Evolutionary conservation across 1,140 invertebrate species (phyloP).

Genomic region (Bombus terrestris): DNA sequence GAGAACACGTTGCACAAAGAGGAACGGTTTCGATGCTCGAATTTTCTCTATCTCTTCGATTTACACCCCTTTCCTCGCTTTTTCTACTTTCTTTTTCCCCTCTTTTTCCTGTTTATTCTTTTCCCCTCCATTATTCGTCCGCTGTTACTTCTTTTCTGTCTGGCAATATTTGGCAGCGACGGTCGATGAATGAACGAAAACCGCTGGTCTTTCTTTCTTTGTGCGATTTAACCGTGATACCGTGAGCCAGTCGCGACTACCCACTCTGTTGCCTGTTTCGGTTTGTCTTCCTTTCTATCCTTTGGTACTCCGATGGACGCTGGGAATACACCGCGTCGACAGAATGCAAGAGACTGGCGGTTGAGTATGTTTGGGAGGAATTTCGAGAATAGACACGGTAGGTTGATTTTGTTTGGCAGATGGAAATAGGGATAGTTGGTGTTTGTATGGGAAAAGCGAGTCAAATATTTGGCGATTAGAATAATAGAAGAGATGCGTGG

Average conservation of each 20-base stretch:
- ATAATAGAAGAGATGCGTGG: background rate
- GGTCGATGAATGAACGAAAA: conserved; percentile 21
- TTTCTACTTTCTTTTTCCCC: background rate
- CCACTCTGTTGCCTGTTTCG: background rate
- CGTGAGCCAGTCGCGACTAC: background rate
- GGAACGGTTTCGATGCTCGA: background rate
- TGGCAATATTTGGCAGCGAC: conserved; percentile 8
- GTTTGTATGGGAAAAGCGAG: background rate
- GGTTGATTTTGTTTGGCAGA: background rate
- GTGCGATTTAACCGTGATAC: background rate
- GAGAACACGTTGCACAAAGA: conserved; percentile 22
- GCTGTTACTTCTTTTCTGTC: conserved; percentile 10
- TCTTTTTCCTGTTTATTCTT: background rate
- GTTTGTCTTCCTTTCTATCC: background rate
- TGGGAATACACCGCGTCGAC: no score
- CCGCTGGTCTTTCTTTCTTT: background rate
- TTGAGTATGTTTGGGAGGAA: background rate
- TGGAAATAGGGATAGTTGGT: background rate
- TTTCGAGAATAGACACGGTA: background rate
- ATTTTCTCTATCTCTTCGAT: background rate
- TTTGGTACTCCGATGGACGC: background rate
- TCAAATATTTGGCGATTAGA: background rate
- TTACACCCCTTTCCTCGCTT: background rate
- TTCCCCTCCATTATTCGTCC: no score
- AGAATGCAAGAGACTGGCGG: background rate